Conservation (phyloP, 2,888 invertebrate genomes). For the Latheticus oryzae region DNA sequence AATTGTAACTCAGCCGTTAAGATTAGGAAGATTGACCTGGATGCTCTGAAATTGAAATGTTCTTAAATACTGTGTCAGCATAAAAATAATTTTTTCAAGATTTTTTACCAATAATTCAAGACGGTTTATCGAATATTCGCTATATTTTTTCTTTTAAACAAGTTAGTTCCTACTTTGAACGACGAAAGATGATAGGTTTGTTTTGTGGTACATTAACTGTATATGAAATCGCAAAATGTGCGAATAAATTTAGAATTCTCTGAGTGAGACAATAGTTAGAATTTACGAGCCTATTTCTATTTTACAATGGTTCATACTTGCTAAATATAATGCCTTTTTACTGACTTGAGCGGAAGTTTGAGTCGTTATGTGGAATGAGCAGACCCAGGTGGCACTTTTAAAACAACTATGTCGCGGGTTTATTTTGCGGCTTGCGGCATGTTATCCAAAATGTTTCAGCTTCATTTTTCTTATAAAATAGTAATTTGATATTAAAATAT, state of each 20-base stretch:
- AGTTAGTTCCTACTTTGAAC: no score
- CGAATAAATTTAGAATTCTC: slow-evolving; percentile 24
- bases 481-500: not conserved
- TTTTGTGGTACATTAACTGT: slow-evolving; percentile 8
- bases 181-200: no score
- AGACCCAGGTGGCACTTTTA: slow-evolving; percentile 53
- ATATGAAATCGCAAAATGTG: slow-evolving; percentile 6
- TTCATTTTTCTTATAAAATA: slow-evolving; percentile 4
- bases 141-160: no score
- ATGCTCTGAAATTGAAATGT: no score
- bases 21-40: no score
- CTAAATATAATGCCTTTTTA: slow-evolving; percentile 56
- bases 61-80: no score
- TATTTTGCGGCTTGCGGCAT: slow-evolving; percentile 32
- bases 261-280: slow-evolving; percentile 48
- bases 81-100: no score
- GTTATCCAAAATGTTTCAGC: slow-evolving; percentile 35
- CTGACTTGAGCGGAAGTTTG: slow-evolving; percentile 52
- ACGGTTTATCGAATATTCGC: no score
- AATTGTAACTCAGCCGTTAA: no score
- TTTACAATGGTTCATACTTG: slow-evolving; percentile 53
- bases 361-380: slow-evolving; percentile 53
- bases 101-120: no score
- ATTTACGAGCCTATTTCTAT: slow-evolving; percentile 53
- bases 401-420: slow-evolving; percentile 47